A percentile compares a stretch with the other conserved stretches of the same genome.
These are phyloP conservation scores for Bucco capensis DNA, from an alignment of 2,113 vertebrate species.

Conservation along the genomic window DNA sequence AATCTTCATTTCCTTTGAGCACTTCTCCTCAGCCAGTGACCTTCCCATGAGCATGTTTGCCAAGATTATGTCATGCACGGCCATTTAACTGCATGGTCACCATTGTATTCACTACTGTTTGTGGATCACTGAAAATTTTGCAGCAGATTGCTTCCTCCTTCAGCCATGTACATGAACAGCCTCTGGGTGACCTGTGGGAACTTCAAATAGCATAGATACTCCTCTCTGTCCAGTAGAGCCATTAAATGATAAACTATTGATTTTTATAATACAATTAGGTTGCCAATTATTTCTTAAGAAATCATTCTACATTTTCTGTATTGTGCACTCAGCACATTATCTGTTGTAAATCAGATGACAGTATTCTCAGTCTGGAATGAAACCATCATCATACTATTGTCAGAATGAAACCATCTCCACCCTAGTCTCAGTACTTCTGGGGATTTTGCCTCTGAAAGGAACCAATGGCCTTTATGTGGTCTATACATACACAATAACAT, in stretches of 20 bases:
- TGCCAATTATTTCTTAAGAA: slow-evolving; percentile 32
- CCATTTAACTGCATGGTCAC: background rate
- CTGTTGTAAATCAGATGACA: background rate
- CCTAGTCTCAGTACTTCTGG: background rate
- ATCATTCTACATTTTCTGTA: background rate
- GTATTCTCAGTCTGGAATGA: background rate
- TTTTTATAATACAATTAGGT: slow-evolving; percentile 30
- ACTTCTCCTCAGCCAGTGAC: background rate
- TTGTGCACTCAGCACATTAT: background rate
- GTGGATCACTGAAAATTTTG: background rate
- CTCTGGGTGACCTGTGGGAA: background rate
- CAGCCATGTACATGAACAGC: background rate
- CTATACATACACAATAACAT: background rate
- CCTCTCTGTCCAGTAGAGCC: background rate
- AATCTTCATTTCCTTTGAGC: background rate
- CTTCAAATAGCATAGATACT: background rate
- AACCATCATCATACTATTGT: background rate
- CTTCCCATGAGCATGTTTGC: background rate
- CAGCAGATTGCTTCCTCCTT: background rate
- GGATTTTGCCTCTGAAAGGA: background rate
- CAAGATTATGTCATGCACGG: background rate
- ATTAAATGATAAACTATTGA: slow-evolving; percentile 37
- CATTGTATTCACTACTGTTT: background rate
- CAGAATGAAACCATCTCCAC: background rate
- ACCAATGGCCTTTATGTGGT: background rate